These are phyloP conservation scores for Ciconia maguari DNA, from an alignment of 2,113 vertebrate genomes.

Conservation along the genomic window DNA sequence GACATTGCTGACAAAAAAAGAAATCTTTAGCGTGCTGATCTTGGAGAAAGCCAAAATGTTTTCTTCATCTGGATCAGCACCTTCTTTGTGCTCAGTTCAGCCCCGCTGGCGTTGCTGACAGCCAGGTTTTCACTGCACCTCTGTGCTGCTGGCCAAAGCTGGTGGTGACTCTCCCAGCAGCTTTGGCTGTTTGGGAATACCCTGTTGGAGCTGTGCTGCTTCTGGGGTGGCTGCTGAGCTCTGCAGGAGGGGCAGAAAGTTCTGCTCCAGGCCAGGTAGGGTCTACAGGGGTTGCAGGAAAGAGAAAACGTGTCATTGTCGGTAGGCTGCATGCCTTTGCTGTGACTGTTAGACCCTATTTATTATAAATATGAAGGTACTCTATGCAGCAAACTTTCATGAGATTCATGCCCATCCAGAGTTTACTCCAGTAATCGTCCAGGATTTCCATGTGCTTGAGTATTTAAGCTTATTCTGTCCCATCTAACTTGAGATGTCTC, in stretches of 20 bases:
- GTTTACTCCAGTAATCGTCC: not conserved
- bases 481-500: no score
- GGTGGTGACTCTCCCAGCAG: not conserved
- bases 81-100: not conserved
- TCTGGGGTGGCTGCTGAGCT: not conserved
- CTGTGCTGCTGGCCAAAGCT: not conserved
- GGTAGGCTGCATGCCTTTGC: not conserved
- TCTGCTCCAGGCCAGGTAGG: not conserved
- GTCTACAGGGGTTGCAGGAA: not conserved
- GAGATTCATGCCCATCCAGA: no score
- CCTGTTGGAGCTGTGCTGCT: not conserved
- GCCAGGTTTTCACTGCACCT: no score
- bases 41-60: not conserved
- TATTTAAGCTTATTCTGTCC: not conserved
- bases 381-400: rapidly evolving
- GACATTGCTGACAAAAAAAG: not conserved
- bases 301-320: rapidly evolving
- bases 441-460: not conserved
- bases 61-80: not conserved
- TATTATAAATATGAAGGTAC: rapidly evolving
- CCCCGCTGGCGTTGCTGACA: rapidly evolving
- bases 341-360: rapidly evolving
- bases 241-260: not conserved
- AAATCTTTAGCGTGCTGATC: not conserved
- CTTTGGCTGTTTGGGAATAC: not conserved